phyloP scores from a whole-genome alignment of 2,113 vertebrate genomes.

The Aphyosemion australe region DNA sequence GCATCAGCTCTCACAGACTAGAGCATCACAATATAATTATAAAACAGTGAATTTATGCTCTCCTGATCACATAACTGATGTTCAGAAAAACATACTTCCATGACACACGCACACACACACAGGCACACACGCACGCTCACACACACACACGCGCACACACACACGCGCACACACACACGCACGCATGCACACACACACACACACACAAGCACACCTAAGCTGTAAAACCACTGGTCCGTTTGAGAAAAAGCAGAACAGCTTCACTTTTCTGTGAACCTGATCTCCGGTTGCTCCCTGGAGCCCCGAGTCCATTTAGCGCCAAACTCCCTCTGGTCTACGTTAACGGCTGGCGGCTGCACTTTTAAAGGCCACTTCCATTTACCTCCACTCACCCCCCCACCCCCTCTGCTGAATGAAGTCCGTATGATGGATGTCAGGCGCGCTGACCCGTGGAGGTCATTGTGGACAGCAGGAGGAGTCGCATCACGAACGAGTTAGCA shows the following conservation, averaged over 20 bases:
- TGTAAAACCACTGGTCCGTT: too few species aligned
- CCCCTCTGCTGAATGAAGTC: slow-evolving; percentile 14
- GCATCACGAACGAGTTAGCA: not conserved
- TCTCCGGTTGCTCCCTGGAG: slow-evolving; percentile 27
- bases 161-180: too few species aligned
- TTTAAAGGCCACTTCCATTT: slow-evolving; percentile 24
- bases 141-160: too few species aligned
- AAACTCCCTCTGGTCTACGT: slow-evolving; percentile 19
- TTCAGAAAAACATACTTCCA: too few species aligned
- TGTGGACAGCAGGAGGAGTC: not conserved
- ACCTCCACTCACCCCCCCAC: not conserved
- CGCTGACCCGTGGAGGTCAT: not conserved
- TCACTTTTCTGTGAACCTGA: slow-evolving; percentile 9
- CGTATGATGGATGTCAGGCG: slow-evolving; percentile 5
- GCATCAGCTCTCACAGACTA: too few species aligned
- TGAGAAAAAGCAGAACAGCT: not conserved
- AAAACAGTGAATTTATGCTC: too few species aligned
- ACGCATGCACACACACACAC: too few species aligned
- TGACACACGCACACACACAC: too few species aligned
- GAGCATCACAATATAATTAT: too few species aligned
- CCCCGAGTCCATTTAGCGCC: slow-evolving; percentile 39
- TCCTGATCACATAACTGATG: too few species aligned
- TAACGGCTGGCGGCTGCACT: slow-evolving; percentile 32
- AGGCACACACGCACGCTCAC: too few species aligned
- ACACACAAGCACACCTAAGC: too few species aligned